A percentile compares a stretch with the other conserved stretches of the same genome.
Conservation (phyloP, 2,113 vertebrate species). For the Nothobranchius kuhntae region DNA sequence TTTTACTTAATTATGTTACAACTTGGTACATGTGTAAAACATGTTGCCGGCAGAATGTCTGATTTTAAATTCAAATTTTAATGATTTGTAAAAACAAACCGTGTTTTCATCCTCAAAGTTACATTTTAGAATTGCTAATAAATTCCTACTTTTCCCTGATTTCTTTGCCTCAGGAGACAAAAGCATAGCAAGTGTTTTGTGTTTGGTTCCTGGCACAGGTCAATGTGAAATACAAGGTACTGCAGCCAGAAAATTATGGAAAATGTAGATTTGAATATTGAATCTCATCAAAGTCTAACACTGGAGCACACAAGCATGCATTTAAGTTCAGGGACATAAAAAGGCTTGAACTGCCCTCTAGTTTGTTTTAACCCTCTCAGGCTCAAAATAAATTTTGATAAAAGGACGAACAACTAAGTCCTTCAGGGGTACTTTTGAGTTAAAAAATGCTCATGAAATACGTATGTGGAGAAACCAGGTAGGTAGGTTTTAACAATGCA, state of each 20-base stretch:
- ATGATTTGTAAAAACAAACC: slow-evolving; percentile 21
- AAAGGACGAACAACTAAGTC: no score
- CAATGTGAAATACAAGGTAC: slow-evolving; percentile 37
- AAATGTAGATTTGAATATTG: slow-evolving; percentile 54
- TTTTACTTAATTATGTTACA: no score
- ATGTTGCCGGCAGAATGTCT: not conserved
- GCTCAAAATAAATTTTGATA: no score
- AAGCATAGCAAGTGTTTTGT: slow-evolving; percentile 10
- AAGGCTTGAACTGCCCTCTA: slow-evolving; percentile 34
- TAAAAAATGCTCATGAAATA: no score
- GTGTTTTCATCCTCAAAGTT: not conserved
- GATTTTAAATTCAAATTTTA: slow-evolving; percentile 5
- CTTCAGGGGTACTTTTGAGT: no score
- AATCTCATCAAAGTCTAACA: slow-evolving; percentile 29
- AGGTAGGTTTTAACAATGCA: no score
- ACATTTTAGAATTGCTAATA: slow-evolving; percentile 13
- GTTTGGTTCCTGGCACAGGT: slow-evolving; percentile 39
- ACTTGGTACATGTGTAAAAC: no score
- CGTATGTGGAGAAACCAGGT: no score
- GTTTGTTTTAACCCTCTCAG: slow-evolving; percentile 41
- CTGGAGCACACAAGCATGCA: slow-evolving; percentile 15
- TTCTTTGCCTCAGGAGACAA: slow-evolving; percentile 16
- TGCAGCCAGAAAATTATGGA: slow-evolving; percentile 31
- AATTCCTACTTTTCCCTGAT: slow-evolving; percentile 8
- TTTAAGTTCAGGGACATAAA: slow-evolving; percentile 15